Base-by-base conservation (phyloP, 1,140 invertebrate genomes). In the Drosophila pseudoobscura region DNA sequence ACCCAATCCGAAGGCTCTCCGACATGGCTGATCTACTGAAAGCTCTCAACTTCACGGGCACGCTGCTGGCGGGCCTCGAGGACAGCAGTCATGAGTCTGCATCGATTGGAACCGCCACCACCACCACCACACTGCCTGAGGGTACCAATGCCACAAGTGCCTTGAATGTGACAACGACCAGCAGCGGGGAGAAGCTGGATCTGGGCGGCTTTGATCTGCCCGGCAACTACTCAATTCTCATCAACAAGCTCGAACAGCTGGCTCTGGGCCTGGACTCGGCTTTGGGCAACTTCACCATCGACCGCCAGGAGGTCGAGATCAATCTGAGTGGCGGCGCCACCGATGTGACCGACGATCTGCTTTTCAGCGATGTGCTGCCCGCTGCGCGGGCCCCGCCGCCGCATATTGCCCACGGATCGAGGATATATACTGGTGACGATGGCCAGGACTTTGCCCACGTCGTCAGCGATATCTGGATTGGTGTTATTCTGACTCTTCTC, bases 391-490 rank as follows among this genome's bases (percentile, higher is more conserved):
- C 75, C 6, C 87, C 88, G 11, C 58, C 89, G 0, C 65, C 89
- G 0, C 82, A 74, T 13, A 69, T 80, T 5, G 60, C 66, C 0
- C 84, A 88, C 26, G 76, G 80, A 11, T 78, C 82, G 0, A 72
- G 80, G 20, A 71, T 89, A 24, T 88, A 64, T 11, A 88, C 79
- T 0, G 89, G 84, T 24, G 73, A 91, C 11, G 90, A 90, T 45
- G 90, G 84, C 24, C 71, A 87, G 52, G 91, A 92, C 35, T 91
- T 91, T 49, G 74, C 87, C 0, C 78, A 87, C 43, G 78, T 92
- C 9, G 88, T 92, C 43, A 92, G 94, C 35, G 94, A 94, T 68
- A 92, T 94, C 24, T 94, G 94, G 94, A 93, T 94, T n/a, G 93
- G 94, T 3, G 92, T 94, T 26, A 93, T 94, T 6, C 88, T 94